phyloP scores from a whole-genome alignment of 2,113 vertebrate species.

The Myrmophylax atrothorax region DNA sequence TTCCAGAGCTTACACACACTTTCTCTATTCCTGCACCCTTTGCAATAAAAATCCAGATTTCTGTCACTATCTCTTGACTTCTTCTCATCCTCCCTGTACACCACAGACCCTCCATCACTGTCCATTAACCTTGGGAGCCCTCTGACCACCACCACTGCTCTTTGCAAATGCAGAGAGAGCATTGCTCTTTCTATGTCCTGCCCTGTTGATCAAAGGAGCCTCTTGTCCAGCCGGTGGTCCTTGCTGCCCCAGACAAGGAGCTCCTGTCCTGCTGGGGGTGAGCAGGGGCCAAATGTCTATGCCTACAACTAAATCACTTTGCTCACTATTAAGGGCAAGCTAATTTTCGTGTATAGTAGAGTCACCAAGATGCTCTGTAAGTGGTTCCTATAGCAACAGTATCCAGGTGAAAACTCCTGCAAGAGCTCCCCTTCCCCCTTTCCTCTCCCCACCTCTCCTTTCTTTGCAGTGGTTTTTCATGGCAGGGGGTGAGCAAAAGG shows the following conservation, averaged over 20 bases:
- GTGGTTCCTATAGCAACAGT: constrained; percentile 76
- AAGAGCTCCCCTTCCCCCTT: constrained; percentile 32
- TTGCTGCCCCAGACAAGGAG: accelerated
- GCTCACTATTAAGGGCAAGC: background rate
- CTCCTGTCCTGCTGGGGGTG: background rate
- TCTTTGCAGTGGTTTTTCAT: constrained; percentile 8
- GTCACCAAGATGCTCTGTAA: background rate
- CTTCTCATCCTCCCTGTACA: background rate
- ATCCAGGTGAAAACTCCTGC: constrained; percentile 64
- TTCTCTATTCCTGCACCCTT: background rate
- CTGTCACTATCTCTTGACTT: background rate
- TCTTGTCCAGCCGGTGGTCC: accelerated
- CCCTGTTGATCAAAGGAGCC: accelerated
- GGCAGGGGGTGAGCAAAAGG: background rate
- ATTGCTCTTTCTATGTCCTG: background rate
- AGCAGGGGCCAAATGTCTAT: background rate
- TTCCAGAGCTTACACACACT: background rate
- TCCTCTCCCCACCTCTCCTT: background rate
- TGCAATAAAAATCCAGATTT: background rate
- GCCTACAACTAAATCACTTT: background rate
- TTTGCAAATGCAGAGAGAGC: background rate
- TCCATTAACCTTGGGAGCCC: background rate
- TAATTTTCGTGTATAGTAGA: constrained; percentile 2
- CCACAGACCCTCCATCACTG: accelerated
- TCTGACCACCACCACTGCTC: background rate